Evolutionary conservation across 1,140 invertebrate genomes (phyloP).

Genomic region (Pectinophora gossypiella): DNA sequence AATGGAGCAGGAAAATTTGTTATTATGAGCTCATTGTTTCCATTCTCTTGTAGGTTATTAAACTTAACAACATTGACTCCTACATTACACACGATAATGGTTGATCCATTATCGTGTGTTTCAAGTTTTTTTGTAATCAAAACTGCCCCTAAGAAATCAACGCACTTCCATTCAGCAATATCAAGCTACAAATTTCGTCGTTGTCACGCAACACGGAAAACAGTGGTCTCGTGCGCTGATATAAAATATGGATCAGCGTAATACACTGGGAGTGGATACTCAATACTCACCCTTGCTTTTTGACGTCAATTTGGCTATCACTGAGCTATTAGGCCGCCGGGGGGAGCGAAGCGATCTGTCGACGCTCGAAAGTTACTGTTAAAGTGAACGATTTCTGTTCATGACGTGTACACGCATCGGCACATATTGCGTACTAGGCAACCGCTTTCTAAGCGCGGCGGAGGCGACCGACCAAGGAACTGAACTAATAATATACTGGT

Average conservation of each 20-base stretch:
- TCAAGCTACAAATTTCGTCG: neutral
- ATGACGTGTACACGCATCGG: conserved; percentile 31
- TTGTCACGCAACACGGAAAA: neutral
- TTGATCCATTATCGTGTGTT: no score
- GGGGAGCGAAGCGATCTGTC: conserved; percentile 5
- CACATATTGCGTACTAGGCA: conserved; percentile 26
- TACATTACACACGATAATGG: no score
- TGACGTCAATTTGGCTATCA: conserved; percentile 14
- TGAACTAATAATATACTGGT: neutral
- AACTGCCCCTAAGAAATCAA: no score
- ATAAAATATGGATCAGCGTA: conserved; percentile 1
- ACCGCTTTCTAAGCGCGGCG: neutral
- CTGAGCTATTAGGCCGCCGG: conserved; percentile 14
- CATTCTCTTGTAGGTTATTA: no score
- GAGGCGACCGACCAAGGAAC: neutral
- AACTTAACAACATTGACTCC: no score
- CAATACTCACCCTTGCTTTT: conserved; percentile 1
- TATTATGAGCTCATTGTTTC: no score
- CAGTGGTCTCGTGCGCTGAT: neutral
- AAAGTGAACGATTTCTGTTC: conserved; percentile 48
- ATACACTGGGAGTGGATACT: conserved; percentile 16
- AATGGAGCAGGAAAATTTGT: no score
- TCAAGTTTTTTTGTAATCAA: no score
- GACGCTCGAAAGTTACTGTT: conserved; percentile 22
- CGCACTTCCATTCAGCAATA: neutral